A percentile compares a stretch with the other conserved stretches of the same genome.
These are phyloP conservation scores for Phaedon cochleariae DNA, from an alignment of 2,888 invertebrate genomes.

Conservation along the genomic window DNA sequence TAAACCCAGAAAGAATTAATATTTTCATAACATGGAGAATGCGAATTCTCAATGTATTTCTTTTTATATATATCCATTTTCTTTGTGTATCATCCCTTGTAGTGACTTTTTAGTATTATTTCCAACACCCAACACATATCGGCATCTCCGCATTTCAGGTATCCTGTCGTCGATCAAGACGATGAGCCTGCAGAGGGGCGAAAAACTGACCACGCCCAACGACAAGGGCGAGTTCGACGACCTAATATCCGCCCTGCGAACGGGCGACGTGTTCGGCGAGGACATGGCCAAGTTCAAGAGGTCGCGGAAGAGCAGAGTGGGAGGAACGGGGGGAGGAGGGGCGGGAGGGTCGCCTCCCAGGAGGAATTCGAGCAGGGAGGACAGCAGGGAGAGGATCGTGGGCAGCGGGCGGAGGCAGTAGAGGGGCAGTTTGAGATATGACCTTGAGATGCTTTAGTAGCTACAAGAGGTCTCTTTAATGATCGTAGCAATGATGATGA, in stretches of 20 bases:
- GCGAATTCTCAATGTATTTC: no score
- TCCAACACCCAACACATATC: no score
- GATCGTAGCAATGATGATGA: no score
- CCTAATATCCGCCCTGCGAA: slow-evolving; percentile 90
- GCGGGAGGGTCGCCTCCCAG: slow-evolving; percentile 71
- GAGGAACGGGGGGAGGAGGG: slow-evolving; percentile 62
- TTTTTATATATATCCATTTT: no score
- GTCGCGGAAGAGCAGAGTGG: slow-evolving; percentile 73
- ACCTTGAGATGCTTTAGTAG: not conserved
- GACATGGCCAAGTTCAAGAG: slow-evolving; percentile 93
- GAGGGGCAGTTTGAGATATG: slow-evolving; percentile 12
- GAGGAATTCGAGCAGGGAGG: slow-evolving; percentile 71
- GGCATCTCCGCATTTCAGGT: no score
- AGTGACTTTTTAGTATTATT: no score
- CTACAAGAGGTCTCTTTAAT: slow-evolving; percentile 8
- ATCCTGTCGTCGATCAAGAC: slow-evolving; percentile 79
- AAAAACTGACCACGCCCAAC: slow-evolving; percentile 36
- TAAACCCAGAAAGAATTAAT: no score
- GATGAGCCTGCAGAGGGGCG: slow-evolving; percentile 72
- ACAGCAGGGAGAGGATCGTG: slow-evolving; percentile 73
- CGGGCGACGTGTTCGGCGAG: slow-evolving; percentile 95
- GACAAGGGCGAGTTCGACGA: slow-evolving; percentile 95
- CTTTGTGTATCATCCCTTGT: no score
- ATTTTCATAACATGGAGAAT: no score
- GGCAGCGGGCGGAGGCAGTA: slow-evolving; percentile 59